Evolutionary conservation across 1,140 invertebrate species (phyloP).

Genomic region (Reticulitermes speratus): DNA sequence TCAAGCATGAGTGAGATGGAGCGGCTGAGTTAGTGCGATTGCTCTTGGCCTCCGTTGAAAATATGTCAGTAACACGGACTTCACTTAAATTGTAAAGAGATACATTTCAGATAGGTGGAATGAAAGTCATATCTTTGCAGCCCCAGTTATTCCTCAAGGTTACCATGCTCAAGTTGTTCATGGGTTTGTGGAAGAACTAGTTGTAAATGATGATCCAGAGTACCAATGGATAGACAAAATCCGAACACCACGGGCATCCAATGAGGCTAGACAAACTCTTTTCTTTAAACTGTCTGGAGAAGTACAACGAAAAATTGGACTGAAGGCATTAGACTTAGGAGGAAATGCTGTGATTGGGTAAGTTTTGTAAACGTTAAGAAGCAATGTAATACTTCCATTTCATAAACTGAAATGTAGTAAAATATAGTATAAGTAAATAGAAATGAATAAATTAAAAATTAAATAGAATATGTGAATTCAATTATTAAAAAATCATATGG

Average conservation of each 20-base stretch:
- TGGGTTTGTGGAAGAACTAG: conserved; percentile 95
- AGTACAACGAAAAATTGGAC: conserved; percentile 87
- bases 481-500: too few relatives aligned
- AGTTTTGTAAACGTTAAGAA: conserved; percentile 1
- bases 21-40: too few relatives aligned
- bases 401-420: background rate
- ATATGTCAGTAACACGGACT: too few relatives aligned
- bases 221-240: conserved; percentile 99
- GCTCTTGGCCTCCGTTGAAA: too few relatives aligned
- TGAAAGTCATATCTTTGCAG: conserved; percentile 22
- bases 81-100: too few relatives aligned
- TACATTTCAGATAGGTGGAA: too few relatives aligned
- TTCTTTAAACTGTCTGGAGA: conserved; percentile 96
- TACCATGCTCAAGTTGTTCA: conserved; percentile 84
- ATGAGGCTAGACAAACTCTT: conserved; percentile 92
- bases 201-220: conserved; percentile 97
- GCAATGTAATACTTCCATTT: too few relatives aligned
- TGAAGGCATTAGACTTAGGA: conserved; percentile 91
- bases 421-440: background rate
- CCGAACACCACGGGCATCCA: conserved; percentile 90
- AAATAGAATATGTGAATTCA: too few relatives aligned
- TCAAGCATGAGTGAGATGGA: too few relatives aligned
- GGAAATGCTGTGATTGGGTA: conserved; percentile 92
- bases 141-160: conserved; percentile 74
- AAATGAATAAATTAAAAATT: background rate